Base-by-base conservation (phyloP, 2,888 invertebrate genomes). In the Lithophane socia region DNA sequence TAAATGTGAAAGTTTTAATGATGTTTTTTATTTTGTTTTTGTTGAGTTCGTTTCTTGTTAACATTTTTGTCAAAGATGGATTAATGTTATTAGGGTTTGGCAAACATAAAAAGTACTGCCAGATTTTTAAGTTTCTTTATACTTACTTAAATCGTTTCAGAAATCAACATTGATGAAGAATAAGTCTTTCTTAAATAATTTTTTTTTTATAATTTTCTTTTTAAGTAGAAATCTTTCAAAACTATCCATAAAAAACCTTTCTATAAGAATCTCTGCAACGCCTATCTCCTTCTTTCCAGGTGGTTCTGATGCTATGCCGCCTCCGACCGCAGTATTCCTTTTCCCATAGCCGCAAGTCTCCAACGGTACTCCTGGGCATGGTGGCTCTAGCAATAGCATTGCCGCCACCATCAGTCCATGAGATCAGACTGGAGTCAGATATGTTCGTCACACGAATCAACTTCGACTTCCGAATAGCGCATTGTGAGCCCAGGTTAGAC, bases 361-460 rank as follows among this genome's bases (percentile, higher is more conserved):
- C 98, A 72, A 98, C 99, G 21, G 98, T 98, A 12, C 97, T 99
- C 52, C 96, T 99, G 89, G 99, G 99, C 44, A 98, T 99, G 98
- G 99, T 99, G 77, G 99, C 99, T 8, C 94, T 99, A 90, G 99
- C 99, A 87, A 99, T 99, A 88, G 99, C 99, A 16, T 97, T 99
- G 87, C 99, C 99, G 66, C 99, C 99, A 18, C 99, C 99, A 18
- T 99, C 99, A 85, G 99, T 99, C 86, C 99, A 99, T 93, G 99
- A 99, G 97, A 99, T 99, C 90, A 98, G 99, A 89, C 97, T 99
- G 89, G 99, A 99, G 95, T 98, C 98, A 74, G 99, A 99, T 93
- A 99, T 99, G 99, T 99, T 99, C 95, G 99, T 99, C 90, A 99
- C 99, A 80, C 98, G 99, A 92, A 98, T 99, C 92, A 99, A 98